These are phyloP conservation scores for Botia almorhae DNA, from an alignment of 2,797 vertebrate species.

Conservation along the genomic window DNA sequence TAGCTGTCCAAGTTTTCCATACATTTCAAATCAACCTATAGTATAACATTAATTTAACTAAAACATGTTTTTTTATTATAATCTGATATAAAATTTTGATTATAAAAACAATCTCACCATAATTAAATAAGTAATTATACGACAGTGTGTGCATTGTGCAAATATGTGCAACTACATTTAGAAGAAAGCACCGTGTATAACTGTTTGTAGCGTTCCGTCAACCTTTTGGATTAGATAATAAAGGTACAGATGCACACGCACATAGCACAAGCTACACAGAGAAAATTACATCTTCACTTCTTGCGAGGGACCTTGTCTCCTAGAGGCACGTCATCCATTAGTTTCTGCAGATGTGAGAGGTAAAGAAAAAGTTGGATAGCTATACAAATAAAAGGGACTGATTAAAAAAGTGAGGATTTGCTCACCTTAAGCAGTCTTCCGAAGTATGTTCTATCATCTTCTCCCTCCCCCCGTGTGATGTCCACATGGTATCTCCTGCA, in stretches of 20 bases:
- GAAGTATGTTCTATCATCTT: constrained; percentile 76
- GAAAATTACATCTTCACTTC: constrained; percentile 61
- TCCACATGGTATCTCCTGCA: constrained; percentile 81
- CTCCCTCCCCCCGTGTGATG: constrained; percentile 66
- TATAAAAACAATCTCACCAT: constrained; percentile 9
- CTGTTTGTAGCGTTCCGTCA: not conserved
- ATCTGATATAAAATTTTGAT: not conserved
- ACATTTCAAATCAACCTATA: not conserved
- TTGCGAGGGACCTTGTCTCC: constrained; percentile 81
- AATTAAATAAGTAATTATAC: constrained; percentile 1
- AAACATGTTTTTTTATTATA: not conserved
- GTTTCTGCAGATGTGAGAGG: constrained; percentile 68
- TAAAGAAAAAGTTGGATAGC: constrained; percentile 8
- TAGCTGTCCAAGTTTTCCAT: not conserved
- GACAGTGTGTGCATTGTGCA: constrained; percentile 29
- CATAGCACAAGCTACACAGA: constrained; percentile 12
- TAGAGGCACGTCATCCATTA: constrained; percentile 76
- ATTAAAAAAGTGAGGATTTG: not conserved
- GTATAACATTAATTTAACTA: not conserved
- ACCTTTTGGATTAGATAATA: not conserved
- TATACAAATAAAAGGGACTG: not conserved
- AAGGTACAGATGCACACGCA: not conserved
- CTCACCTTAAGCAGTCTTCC: constrained; percentile 78
- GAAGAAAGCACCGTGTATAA: not conserved
- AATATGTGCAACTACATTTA: constrained; percentile 27